A percentile compares a stretch with the other conserved stretches of the same genome.
These are phyloP conservation scores for Tauraco erythrolophus DNA, from an alignment of 2,113 vertebrate genomes.

Conservation along the genomic window DNA sequence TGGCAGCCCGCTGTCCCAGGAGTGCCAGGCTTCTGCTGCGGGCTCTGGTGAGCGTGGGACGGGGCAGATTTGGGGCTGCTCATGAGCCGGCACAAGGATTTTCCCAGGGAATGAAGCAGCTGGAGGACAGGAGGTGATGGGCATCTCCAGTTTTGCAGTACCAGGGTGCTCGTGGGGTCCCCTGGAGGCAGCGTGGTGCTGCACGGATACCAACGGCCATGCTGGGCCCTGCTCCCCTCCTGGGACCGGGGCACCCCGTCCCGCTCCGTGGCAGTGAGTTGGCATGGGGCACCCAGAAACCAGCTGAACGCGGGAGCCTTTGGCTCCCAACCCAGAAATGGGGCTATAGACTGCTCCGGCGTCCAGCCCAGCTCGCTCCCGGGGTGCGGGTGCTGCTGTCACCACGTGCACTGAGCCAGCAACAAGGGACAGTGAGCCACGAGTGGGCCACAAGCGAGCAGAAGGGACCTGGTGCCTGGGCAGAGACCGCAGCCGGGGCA, in stretches of 20 bases:
- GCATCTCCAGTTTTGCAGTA: neutral
- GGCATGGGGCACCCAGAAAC: neutral
- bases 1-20: rapidly evolving
- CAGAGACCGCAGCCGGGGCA: rapidly evolving
- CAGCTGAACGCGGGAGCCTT: rapidly evolving
- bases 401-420: rapidly evolving
- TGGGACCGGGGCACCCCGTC: neutral
- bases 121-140: neutral
- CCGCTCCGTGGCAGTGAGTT: rapidly evolving
- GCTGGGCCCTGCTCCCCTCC: neutral
- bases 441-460: rapidly evolving
- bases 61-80: neutral
- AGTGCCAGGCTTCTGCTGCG: neutral
- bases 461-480: neutral
- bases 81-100: neutral
- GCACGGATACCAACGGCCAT: neutral
- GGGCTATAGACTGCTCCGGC: neutral
- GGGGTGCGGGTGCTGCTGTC: neutral
- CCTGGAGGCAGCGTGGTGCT: neutral
- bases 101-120: neutral
- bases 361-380: neutral
- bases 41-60: neutral
- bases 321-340: neutral
- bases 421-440: neutral
- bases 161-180: neutral